phyloP scores from a whole-genome alignment of 2,113 vertebrate species.

The Scopus umbretta region DNA sequence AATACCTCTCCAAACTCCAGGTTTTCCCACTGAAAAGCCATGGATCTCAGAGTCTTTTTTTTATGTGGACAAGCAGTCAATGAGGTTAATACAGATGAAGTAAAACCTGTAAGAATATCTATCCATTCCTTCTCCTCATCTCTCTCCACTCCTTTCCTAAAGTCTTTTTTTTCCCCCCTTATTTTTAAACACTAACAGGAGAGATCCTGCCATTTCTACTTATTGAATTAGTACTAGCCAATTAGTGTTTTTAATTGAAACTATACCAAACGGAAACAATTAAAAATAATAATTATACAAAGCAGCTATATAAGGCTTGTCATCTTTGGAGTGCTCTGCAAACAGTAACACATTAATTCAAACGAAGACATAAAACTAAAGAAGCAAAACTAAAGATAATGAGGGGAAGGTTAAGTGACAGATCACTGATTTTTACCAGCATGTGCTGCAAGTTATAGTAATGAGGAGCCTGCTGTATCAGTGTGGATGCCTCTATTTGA shows the following conservation, averaged over 20 bases:
- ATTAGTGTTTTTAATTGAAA: not conserved
- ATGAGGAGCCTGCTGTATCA: not conserved
- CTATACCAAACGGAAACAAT: not conserved
- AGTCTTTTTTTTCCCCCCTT: no score
- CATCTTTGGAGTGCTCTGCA: not conserved
- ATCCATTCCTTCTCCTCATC: not conserved
- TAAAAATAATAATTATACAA: constrained; percentile 3
- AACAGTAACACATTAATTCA: not conserved
- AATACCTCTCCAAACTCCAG: not conserved
- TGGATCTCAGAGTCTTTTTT: not conserved
- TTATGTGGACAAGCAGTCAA: not conserved
- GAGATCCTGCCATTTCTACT: not conserved
- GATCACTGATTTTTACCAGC: not conserved
- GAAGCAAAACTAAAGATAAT: constrained; percentile 16
- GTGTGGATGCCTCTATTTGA: not conserved
- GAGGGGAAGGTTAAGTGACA: not conserved
- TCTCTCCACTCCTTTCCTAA: rapidly evolving
- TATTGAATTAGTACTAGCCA: not conserved
- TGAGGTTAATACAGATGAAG: not conserved
- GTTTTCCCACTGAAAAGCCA: not conserved
- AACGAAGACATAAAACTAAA: constrained; percentile 18
- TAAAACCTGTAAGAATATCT: not conserved
- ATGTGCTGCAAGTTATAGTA: not conserved
- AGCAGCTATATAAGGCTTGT: not conserved
- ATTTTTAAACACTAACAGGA: no score